phyloP scores from a whole-genome alignment of 1,140 invertebrate genomes.

The Drosophila teissieri region DNA sequence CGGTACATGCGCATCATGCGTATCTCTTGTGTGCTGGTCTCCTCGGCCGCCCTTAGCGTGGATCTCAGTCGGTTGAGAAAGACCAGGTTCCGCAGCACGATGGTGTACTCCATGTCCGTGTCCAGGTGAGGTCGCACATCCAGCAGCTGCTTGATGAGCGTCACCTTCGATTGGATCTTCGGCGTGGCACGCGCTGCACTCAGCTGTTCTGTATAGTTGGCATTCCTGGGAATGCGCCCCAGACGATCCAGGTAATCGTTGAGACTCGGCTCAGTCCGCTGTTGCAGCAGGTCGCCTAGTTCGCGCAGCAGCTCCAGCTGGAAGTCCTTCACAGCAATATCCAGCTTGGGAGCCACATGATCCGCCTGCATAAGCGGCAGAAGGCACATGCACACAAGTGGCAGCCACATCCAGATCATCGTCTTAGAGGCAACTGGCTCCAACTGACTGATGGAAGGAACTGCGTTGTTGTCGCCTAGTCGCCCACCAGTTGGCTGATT shows the following conservation, averaged over 20 bases:
- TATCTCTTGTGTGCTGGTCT: conserved; percentile 66
- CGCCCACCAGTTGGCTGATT: not conserved
- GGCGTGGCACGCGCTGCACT: conserved; percentile 8
- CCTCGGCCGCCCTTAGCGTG: conserved; percentile 37
- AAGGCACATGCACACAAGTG: conserved; percentile 11
- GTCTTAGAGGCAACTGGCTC: conserved; percentile 3
- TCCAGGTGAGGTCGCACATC: conserved; percentile 38
- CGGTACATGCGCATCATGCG: conserved; percentile 70
- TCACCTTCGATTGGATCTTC: conserved; percentile 54
- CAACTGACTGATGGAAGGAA: conserved; percentile 22
- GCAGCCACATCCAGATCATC: conserved; percentile 17
- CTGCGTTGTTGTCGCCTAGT: conserved; percentile 28
- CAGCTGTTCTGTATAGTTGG: conserved; percentile 47
- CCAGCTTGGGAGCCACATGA: not conserved
- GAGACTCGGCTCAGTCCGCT: conserved; percentile 41
- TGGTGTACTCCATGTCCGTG: conserved; percentile 48
- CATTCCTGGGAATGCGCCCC: conserved; percentile 24
- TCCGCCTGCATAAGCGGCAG: conserved; percentile 5
- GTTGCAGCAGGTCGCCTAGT: conserved; percentile 31
- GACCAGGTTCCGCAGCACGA: conserved; percentile 63
- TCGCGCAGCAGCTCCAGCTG: conserved; percentile 58
- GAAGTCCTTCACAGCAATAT: too few relatives aligned
- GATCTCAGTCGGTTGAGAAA: conserved; percentile 62
- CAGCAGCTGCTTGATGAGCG: conserved; percentile 70
- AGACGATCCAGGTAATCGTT: conserved; percentile 54